Evolutionary conservation across 1,140 invertebrate species (phyloP), one percentile per base, ranked within the genome.

Genomic region (Zaprionus africanus): DNA sequence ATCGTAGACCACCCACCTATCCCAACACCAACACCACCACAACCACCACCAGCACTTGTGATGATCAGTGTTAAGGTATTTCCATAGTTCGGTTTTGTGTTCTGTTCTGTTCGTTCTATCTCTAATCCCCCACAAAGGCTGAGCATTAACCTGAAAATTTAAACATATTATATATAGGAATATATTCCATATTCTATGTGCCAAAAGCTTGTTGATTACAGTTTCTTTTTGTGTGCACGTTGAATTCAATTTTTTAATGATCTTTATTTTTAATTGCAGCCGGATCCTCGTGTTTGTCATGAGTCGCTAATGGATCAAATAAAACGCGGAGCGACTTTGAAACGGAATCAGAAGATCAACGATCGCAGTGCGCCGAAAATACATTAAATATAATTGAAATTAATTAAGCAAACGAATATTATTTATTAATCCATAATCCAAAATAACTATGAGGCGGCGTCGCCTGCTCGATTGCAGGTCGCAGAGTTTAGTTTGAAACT

Each of bases 281-380:
- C 95, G 93, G 95, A 96, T 95, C 94, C 94, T 84, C 94, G 94
- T 94, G 94, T 95, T 86, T 97, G 95, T 94, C 95, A 94, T 93
- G 96, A 94, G 84, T 96, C 93, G 63, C 93, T 98, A 1, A 97
- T 98, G 97, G 97, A 98, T 94, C 97, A 98, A 86, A 98, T 98
- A 53, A 96, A 97, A 86, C 94, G 96, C 49, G 97, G 97, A 28
- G 97, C 96, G 2, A 95, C 95, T 5, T 92, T 98, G 58, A 95
- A 96, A 95, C 75, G 95, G 94, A 87, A 93, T 51, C 94, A 94
- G 43, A 94, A 94, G 28, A 94, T 94, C 28, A 94, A 94, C 64
- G 94, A 94, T 88, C 93, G 95, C 54, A 96, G 95, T 54, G 95
- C 95, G 17, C 96, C 96, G n/a, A 94, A 95, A 91, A 95, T 96